phyloP scores from a whole-genome alignment of 2,797 vertebrate genomes.

The Pteronotus mesoamericanus region DNA sequence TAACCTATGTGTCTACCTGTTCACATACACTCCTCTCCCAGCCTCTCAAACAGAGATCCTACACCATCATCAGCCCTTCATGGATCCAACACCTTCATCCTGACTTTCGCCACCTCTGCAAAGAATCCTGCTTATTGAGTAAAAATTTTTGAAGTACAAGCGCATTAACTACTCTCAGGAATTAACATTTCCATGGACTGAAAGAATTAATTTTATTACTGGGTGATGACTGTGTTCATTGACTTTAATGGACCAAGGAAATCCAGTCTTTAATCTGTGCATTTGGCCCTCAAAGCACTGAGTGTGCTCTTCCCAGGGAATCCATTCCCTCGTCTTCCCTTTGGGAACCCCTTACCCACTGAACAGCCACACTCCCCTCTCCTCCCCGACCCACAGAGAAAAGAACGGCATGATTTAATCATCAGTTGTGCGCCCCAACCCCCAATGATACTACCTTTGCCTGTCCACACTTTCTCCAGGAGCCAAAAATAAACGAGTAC shows the following conservation, averaged over 20 bases:
- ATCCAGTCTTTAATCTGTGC: not conserved
- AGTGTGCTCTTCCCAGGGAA: not conserved
- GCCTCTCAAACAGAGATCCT: not conserved
- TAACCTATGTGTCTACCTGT: not conserved
- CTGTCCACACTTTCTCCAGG: not conserved
- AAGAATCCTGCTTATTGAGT: not conserved
- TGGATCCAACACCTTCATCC: not conserved
- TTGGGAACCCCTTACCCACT: not conserved
- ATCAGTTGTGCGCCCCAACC: not conserved
- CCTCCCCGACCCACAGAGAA: not conserved
- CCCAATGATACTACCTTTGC: not conserved
- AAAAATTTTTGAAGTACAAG: not conserved
- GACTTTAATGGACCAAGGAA: not conserved
- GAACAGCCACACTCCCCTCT: not conserved
- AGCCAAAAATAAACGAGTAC: conserved; percentile 24
- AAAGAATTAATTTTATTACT: not conserved
- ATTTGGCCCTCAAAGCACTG: not conserved
- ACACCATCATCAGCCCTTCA: not conserved
- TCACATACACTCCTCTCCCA: not conserved
- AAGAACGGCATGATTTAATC: not conserved
- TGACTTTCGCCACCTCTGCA: not conserved
- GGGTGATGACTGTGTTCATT: not conserved
- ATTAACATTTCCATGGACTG: not conserved
- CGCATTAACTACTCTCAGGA: not conserved
- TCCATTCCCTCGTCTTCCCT: not conserved